Conservation (phyloP, 2,888 invertebrate genomes). For the Drosophila peninsularis region DNA sequence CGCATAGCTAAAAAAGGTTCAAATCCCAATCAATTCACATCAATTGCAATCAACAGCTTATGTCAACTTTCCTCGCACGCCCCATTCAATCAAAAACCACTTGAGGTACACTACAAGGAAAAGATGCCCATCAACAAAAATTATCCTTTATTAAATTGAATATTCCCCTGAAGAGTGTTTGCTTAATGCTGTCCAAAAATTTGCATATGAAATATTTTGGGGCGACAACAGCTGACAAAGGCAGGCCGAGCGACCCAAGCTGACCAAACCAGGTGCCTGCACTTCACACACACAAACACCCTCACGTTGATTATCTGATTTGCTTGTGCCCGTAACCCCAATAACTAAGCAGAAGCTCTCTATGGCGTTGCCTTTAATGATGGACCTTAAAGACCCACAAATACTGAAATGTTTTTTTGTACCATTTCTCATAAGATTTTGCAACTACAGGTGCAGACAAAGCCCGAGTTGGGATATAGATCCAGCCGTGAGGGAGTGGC, state of each 20-base stretch:
- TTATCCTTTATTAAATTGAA: constrained; percentile 57
- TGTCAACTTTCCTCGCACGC: constrained; percentile 21
- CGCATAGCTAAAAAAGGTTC: neutral
- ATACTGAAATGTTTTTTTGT: neutral
- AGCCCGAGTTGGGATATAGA: constrained; percentile 46
- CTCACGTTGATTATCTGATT: constrained; percentile 8
- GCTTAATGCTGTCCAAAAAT: constrained; percentile 26
- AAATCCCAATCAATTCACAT: neutral
- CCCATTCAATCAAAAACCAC: constrained; percentile 51
- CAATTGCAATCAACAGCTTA: constrained; percentile 9
- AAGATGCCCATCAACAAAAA: constrained; percentile 17
- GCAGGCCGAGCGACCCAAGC: constrained; percentile 29
- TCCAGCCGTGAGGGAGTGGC: constrained; percentile 38
- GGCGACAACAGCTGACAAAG: constrained; percentile 36
- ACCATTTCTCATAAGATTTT: constrained; percentile 7
- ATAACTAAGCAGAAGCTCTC: constrained; percentile 14
- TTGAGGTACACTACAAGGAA: constrained; percentile 15
- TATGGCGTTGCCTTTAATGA: constrained; percentile 12
- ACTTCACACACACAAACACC: constrained; percentile 41
- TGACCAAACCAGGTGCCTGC: constrained; percentile 54
- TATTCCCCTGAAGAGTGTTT: constrained; percentile 22
- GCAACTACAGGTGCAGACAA: constrained; percentile 63
- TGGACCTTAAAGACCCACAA: constrained; percentile 6
- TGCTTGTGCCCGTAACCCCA: constrained; percentile 36
- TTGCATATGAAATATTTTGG: constrained; percentile 48